Percentiles rank a stretch among this genome's conserved stretches.
Evolutionary conservation across 2,888 invertebrate species (phyloP).

Genomic region (Campaea margaritaria): DNA sequence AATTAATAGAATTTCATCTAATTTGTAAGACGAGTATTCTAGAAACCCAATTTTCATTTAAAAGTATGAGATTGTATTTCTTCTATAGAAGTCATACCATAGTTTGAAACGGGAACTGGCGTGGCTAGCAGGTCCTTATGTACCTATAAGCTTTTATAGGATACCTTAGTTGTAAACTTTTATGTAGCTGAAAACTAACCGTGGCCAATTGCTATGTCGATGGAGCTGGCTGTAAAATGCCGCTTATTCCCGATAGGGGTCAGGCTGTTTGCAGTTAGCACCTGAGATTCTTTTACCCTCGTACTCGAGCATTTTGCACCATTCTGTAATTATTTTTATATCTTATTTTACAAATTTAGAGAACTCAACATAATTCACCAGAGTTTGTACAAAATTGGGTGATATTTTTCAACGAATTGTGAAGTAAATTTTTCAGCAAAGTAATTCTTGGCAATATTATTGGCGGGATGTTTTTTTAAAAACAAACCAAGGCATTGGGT

Average conservation of each 20-base stretch:
- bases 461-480: too few species aligned
- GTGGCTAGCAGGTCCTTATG: slow-evolving; percentile 6
- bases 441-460: too few species aligned
- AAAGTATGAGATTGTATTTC: neutral
- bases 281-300: slow-evolving; percentile 15
- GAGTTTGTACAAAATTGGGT: too few species aligned
- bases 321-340: too few species aligned
- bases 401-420: too few species aligned
- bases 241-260: slow-evolving; percentile 12
- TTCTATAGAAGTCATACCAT: neutral
- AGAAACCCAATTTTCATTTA: too few species aligned
- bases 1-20: too few species aligned
- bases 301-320: neutral
- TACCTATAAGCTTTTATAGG: slow-evolving; percentile 13
- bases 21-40: too few species aligned
- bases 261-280: slow-evolving; percentile 12
- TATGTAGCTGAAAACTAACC: slow-evolving; percentile 28
- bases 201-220: slow-evolving; percentile 14
- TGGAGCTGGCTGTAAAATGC: slow-evolving; percentile 21
- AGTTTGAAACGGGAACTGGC: neutral
- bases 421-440: too few species aligned
- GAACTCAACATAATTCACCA: too few species aligned
- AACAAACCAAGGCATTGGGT: too few species aligned
- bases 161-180: slow-evolving; percentile 22
- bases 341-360: too few species aligned